Evolutionary conservation across 2,797 vertebrate genomes (phyloP).

Genomic region (Micrastur ruficollis): DNA sequence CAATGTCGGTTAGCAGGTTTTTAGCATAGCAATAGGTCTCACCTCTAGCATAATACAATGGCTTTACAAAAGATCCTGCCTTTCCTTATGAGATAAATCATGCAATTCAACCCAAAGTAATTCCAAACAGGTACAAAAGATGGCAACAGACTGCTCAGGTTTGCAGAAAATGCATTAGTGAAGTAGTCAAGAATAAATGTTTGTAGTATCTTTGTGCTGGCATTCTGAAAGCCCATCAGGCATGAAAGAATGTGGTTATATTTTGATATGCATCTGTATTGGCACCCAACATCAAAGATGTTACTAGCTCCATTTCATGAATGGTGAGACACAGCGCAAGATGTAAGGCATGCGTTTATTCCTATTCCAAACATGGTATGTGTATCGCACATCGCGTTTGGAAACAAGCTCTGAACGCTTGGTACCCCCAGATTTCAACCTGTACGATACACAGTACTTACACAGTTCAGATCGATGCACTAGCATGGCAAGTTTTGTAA

Average conservation of each 20-base stretch:
- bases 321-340: neutral
- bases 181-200: neutral
- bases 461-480: no score
- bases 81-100: neutral
- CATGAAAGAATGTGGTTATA: neutral
- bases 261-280: neutral
- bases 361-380: neutral
- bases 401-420: neutral
- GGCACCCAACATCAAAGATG: neutral
- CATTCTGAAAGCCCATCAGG: neutral
- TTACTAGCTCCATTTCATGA: neutral
- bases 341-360: neutral
- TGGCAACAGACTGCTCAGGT: neutral
- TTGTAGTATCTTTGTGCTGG: neutral
- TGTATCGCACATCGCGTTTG: neutral
- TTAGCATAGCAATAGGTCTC: neutral
- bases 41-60: neutral
- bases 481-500: neutral
- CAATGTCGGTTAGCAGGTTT: neutral
- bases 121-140: neutral
- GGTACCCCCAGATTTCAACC: neutral
- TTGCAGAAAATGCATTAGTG: neutral
- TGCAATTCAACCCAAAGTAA: neutral
- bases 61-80: neutral
- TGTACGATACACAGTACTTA: neutral